A percentile compares a stretch with the other conserved stretches of the same genome.
phyloP scores from a whole-genome alignment of 2,797 vertebrate genomes.

The Fistularia tabacaria region DNA sequence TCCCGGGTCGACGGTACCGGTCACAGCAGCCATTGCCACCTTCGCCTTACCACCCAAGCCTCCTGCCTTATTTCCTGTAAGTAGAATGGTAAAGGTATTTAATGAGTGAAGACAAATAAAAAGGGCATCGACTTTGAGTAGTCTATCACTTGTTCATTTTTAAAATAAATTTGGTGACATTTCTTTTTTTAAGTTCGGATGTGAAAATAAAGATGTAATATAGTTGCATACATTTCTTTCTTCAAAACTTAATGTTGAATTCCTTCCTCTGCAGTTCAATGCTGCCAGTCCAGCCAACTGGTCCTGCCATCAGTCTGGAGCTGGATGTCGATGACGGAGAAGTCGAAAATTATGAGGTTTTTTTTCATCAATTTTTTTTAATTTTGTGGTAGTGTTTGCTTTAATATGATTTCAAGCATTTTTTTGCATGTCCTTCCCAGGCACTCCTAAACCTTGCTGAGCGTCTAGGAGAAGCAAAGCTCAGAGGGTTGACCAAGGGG shows the following conservation, averaged over 20 bases:
- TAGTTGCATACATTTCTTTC: not conserved
- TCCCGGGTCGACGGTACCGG: constrained; percentile 90
- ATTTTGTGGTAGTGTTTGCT: not conserved
- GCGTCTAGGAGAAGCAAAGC: constrained; percentile 95
- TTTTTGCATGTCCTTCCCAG: constrained; percentile 56
- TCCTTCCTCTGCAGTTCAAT: constrained; percentile 81
- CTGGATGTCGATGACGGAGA: constrained; percentile 98
- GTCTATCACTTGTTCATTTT: no score
- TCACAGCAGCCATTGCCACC: constrained; percentile 92
- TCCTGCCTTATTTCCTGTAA: constrained; percentile 98
- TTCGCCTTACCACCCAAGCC: constrained; percentile 94
- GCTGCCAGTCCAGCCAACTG: constrained; percentile 96
- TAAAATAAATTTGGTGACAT: no score
- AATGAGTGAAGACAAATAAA: not conserved
- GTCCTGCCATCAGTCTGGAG: constrained; percentile 94
- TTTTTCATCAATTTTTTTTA: not conserved
- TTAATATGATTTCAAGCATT: constrained; percentile 2
- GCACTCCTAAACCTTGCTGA: constrained; percentile 96
- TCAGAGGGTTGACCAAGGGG: constrained; percentile 93
- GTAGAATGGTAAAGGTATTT: constrained; percentile 46
- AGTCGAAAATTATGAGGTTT: constrained; percentile 98
- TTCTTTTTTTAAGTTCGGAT: no score
- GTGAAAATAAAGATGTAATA: not conserved
- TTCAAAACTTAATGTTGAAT: not conserved
- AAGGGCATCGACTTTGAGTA: no score